Conservation (phyloP, 2,113 vertebrate species). For the Beaufortia kweichowensis region DNA sequence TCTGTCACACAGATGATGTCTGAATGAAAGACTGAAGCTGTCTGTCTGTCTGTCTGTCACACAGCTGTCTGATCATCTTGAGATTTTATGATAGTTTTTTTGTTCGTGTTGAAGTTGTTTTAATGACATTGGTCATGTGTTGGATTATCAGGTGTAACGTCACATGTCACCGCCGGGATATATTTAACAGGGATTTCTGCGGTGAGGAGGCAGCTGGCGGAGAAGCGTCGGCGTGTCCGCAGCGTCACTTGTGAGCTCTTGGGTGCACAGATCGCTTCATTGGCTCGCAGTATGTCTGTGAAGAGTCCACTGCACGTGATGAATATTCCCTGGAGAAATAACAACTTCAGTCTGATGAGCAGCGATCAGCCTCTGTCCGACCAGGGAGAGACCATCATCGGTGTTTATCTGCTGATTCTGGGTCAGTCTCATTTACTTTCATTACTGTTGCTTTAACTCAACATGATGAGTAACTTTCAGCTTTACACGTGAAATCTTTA, state of each 20-base stretch:
- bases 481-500: too few species aligned
- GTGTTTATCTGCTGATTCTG: conserved; percentile 76
- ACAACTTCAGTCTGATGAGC: conserved; percentile 78
- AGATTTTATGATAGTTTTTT: too few species aligned
- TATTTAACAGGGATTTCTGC: conserved; percentile 40
- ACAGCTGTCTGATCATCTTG: too few species aligned
- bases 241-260: too few species aligned
- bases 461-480: too few species aligned
- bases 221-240: too few species aligned
- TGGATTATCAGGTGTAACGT: conserved; percentile 17
- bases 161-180: neutral
- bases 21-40: too few species aligned
- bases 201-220: neutral
- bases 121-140: neutral
- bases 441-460: neutral
- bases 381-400: conserved; percentile 82
- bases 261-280: conserved; percentile 26
- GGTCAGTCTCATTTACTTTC: neutral
- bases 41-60: too few species aligned
- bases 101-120: too few species aligned
- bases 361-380: conserved; percentile 77
- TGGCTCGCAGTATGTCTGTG: conserved; percentile 69
- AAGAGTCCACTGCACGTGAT: conserved; percentile 72
- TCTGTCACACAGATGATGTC: too few species aligned
- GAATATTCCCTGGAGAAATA: conserved; percentile 84